These are phyloP conservation scores for Andricus quercusramuli DNA, from an alignment of 2,888 invertebrate species.

Conservation along the genomic window DNA sequence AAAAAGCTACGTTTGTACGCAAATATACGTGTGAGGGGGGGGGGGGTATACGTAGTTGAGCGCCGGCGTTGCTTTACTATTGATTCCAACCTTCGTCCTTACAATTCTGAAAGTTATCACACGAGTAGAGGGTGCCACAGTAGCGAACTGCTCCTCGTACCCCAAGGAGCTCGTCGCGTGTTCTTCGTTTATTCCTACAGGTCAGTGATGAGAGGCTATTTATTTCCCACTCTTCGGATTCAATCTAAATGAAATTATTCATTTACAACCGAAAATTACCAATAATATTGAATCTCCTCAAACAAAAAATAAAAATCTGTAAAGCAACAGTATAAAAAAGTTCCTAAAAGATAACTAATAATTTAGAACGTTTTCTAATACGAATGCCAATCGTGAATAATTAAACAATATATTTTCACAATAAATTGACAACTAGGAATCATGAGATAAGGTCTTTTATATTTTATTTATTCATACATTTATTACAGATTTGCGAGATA, in stretches of 20 bases:
- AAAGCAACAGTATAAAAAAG: neutral
- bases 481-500: neutral
- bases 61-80: constrained; percentile 66
- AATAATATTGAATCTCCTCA: neutral
- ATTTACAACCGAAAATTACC: neutral
- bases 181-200: constrained; percentile 68
- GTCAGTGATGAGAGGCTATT: constrained; percentile 65
- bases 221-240: constrained; percentile 10
- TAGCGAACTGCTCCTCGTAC: constrained; percentile 72
- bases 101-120: constrained; percentile 55
- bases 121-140: constrained; percentile 75
- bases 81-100: constrained; percentile 72
- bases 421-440: neutral
- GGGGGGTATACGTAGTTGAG: constrained; percentile 45
- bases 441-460: neutral
- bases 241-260: neutral
- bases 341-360: neutral
- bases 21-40: constrained; percentile 46
- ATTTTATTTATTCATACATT: neutral
- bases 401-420: neutral
- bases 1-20: constrained; percentile 56
- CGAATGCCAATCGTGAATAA: neutral
- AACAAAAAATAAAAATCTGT: neutral
- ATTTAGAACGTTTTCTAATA: neutral
- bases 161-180: constrained; percentile 71